Base-by-base conservation (phyloP, 2,797 vertebrate species). In the Neomorphus geoffroyi region DNA sequence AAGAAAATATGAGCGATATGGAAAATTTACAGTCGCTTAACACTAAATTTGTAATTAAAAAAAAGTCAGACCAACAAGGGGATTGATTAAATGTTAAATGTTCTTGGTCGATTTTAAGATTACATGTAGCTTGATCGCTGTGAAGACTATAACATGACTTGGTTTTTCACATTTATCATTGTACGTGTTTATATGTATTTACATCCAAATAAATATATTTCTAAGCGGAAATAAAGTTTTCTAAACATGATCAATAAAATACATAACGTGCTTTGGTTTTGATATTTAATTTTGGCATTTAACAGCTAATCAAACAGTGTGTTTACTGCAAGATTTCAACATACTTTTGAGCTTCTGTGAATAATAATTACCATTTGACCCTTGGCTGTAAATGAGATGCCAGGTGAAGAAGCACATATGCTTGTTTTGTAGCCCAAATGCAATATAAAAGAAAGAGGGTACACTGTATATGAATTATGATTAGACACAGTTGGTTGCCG, bases 391-490 rank as follows among this genome's bases (percentile, higher is more conserved):
- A 97, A 96, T 96, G 94, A 97, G 97, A 98, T 97, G 97, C 96
- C 97, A 97, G 97, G 93, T 98, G 97, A 98, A 97, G 97, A 96
- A 95, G 90, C 96, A 93, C 86, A 96, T 95, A 95, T 96, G 95
- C 91, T 94, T 97, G 95, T 96, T 96, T 86, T 84, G 88, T 96
- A 95, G 94, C 92, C 89, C 96, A 96, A 96, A 91, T 97, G 96
- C 94, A 87, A 93, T 97, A 96, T 96, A 93, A 97, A 98, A 97
- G 97, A 85, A 96, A 88, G 97, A 96, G 97, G 97, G 95, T 91
- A 84, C 74, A 92, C 95, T 97, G 82, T 94, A 95, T 98, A 97
- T 98, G 98, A 98, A 97, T 98, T 98, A 98, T 97, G 97, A 98
- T 98, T 98, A 54, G 97, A 95, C 97, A 97, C 57, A 97, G 97